Evolutionary conservation across 2,113 vertebrate genomes (phyloP).

Genomic region (Eptesicus fuscus): DNA sequence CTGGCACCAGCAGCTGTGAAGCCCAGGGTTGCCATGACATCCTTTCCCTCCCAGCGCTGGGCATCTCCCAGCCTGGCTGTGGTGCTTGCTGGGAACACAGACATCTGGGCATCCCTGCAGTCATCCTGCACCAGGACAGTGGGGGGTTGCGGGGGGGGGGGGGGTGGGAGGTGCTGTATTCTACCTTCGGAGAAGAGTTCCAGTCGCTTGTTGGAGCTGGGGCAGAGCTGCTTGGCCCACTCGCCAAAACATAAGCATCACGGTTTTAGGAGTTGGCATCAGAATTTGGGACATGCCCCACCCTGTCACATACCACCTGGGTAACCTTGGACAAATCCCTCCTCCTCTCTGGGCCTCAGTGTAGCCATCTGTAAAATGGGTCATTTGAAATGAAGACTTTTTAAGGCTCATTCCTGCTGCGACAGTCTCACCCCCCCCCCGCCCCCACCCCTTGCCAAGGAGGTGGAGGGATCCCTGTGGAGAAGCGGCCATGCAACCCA

Average conservation of each 20-base stretch:
- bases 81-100: neutral
- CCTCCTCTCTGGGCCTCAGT: neutral
- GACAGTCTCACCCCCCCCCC: neutral
- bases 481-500: neutral
- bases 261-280: neutral
- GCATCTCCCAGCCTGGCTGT: neutral
- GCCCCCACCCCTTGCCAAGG: neutral
- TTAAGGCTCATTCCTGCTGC: neutral
- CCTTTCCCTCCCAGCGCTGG: neutral
- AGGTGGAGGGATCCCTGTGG: neutral
- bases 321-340: neutral
- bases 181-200: neutral
- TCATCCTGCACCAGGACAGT: too few species aligned
- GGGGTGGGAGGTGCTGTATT: neutral
- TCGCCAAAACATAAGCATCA: neutral
- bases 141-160: accelerated
- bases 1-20: neutral
- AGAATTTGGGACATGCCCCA: too few species aligned
- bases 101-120: neutral
- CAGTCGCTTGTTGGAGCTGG: neutral
- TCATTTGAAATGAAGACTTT: neutral
- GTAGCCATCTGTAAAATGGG: neutral
- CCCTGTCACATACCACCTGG: neutral
- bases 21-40: too few species aligned
- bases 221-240: neutral